Conservation (phyloP, 2,113 vertebrate genomes). For the Emydocephalus ijimae region DNA sequence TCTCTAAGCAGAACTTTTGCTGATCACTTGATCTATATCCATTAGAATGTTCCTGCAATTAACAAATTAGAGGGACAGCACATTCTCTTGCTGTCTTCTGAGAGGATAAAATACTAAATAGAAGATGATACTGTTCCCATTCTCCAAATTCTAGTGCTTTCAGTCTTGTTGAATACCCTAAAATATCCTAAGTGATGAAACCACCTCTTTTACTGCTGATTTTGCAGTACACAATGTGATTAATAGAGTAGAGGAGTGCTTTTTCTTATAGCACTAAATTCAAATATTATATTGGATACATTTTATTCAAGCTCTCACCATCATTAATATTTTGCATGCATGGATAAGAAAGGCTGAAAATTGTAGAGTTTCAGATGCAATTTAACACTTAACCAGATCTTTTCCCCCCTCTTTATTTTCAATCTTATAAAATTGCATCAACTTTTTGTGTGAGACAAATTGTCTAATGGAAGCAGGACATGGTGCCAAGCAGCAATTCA, state of each 20-base stretch:
- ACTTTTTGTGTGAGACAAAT: background rate
- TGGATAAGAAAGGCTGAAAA: background rate
- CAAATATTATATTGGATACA: background rate
- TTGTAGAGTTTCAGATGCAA: background rate
- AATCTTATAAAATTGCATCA: background rate
- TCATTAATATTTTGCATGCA: background rate
- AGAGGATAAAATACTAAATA: background rate
- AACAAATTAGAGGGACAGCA: background rate
- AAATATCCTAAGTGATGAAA: background rate
- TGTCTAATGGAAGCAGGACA: background rate
- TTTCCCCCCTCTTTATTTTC: background rate
- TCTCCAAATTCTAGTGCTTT: background rate
- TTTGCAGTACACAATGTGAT: background rate
- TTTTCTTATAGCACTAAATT: background rate
- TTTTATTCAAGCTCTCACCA: background rate
- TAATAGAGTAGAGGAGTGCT: background rate
- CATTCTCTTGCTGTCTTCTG: background rate
- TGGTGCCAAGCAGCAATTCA: background rate
- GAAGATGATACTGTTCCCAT: background rate
- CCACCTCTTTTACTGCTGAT: background rate
- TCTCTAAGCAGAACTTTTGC: background rate
- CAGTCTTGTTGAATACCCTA: background rate
- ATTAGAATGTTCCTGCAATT: background rate
- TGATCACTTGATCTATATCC: background rate
- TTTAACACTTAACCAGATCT: background rate